Evolutionary conservation across 2,797 vertebrate species (phyloP), one percentile per base, ranked within the genome.

Genomic region (Perodicticus potto): DNA sequence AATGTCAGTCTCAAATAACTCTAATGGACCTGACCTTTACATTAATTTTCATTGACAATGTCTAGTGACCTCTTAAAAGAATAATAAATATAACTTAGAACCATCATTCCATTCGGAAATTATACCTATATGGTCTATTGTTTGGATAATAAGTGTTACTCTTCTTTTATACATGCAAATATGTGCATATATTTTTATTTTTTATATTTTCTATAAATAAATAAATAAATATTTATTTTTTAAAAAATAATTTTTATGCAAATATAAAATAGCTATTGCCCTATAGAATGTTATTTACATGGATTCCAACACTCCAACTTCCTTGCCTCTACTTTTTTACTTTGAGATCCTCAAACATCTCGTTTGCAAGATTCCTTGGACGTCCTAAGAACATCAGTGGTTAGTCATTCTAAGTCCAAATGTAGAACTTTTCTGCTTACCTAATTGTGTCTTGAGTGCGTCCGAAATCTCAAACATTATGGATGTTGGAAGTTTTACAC

Each of bases 391-490:
- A 43, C 57, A 92, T 83, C 57, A n/a, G 16, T 40, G 10, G 19
- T 88, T 13, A 61, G 0, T 2, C 85, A 55, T 0, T 12, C 4
- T 91, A 59, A 86, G 53, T 61, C 65, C 69, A 74, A 90, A n/a
- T 14, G 69, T 3, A 85, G 40, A 84, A 69, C 4, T 87, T 74
- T 94, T 87, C 65, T 91, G 12, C 98, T 98, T 98, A 99, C 99
- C 98, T 29, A 98, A 11, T 69, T 97, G 98, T 96, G 98, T 97
- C 94, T 98, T 98, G 91, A 98, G 95, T 78, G 97, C 97, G 96
- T 98, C 98, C 40, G 98, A 93, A 98, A 98, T 95, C 65, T 98
- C 98, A 80, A 98, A 80, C 93, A 98, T 98, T 88, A 98, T 78
- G 34, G 98, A 97, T 87, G 98, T 82, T 90, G 98, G 94, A 91